A percentile compares a stretch with the other conserved stretches of the same genome.
phyloP scores from a whole-genome alignment of 1,140 invertebrate genomes.

The Antheraea mylitta region DNA sequence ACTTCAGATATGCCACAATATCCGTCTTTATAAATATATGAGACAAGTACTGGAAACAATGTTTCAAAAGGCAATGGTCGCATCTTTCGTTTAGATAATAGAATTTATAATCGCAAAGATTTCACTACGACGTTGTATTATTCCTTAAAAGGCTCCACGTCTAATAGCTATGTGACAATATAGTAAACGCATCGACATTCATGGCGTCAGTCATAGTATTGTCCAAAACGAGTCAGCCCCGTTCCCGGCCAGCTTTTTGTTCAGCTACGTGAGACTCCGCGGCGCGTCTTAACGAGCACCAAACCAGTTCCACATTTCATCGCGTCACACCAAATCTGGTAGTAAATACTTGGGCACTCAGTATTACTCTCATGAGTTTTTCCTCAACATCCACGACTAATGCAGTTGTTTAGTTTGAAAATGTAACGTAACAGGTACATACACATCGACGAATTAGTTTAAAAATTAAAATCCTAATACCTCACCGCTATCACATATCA shows the following conservation, averaged over 20 bases:
- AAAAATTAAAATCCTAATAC: constrained; percentile 25
- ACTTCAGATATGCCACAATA: too few species aligned
- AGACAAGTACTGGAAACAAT: neutral
- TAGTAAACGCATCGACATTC: constrained; percentile 65
- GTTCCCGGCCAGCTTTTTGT: constrained; percentile 65
- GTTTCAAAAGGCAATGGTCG: neutral
- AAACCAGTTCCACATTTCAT: constrained; percentile 71
- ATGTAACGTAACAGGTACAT: neutral
- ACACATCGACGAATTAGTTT: constrained; percentile 10
- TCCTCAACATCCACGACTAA: constrained; percentile 17
- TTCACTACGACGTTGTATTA: neutral
- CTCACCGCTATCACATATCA: constrained; percentile 36
- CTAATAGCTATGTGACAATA: constrained; percentile 14
- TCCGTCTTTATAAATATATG: neutral
- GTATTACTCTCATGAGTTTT: constrained; percentile 51
- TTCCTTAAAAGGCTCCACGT: neutral
- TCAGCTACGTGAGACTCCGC: constrained; percentile 66
- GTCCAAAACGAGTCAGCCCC: constrained; percentile 64
- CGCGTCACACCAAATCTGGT: constrained; percentile 68
- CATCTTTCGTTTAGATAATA: neutral
- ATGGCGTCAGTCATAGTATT: constrained; percentile 63
- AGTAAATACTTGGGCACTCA: constrained; percentile 59
- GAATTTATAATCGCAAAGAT: neutral
- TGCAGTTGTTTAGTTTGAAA: neutral
- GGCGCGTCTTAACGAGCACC: constrained; percentile 69